Conservation (phyloP, 2,888 invertebrate genomes). For the Rhogogaster chlorosoma region DNA sequence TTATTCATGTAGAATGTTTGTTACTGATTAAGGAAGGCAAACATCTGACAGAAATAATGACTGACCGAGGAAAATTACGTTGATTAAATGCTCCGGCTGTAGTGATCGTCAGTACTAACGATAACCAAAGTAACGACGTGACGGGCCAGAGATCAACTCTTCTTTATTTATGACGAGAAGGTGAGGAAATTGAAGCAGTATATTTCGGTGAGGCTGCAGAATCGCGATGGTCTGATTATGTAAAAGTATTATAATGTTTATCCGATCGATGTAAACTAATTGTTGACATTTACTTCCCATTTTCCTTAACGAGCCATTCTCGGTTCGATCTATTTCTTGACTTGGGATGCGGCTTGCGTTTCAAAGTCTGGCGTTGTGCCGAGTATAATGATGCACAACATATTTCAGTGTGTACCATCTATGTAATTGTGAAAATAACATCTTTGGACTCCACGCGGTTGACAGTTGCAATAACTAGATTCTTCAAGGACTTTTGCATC, state of each 20-base stretch:
- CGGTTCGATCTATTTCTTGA: slow-evolving; percentile 28
- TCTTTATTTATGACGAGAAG: not conserved
- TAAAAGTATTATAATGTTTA: not conserved
- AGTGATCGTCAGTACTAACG: not conserved
- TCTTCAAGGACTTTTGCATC: slow-evolving; percentile 18
- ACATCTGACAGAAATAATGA: not conserved
- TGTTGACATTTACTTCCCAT: slow-evolving; percentile 3
- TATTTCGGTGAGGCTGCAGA: not conserved
- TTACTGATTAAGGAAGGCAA: not conserved
- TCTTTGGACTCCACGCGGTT: slow-evolving; percentile 8
- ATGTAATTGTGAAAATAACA: slow-evolving; percentile 17
- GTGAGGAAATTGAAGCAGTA: not conserved
- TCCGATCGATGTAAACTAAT: not conserved
- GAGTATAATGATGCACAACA: not conserved
- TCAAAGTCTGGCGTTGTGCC: slow-evolving; percentile 18
- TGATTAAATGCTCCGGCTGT: not conserved
- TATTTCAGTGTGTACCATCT: not conserved
- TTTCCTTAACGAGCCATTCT: slow-evolving; percentile 4
- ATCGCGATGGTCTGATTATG: not conserved
- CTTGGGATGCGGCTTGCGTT: slow-evolving; percentile 18
- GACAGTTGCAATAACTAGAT: slow-evolving; percentile 11
- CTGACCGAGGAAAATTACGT: not conserved
- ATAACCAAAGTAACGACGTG: slow-evolving; percentile 26
- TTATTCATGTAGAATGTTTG: not conserved
- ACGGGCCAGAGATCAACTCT: slow-evolving; percentile 34